Base-by-base conservation (phyloP, 2,113 vertebrate genomes). In the Machaerirhynchus nigripectus region DNA sequence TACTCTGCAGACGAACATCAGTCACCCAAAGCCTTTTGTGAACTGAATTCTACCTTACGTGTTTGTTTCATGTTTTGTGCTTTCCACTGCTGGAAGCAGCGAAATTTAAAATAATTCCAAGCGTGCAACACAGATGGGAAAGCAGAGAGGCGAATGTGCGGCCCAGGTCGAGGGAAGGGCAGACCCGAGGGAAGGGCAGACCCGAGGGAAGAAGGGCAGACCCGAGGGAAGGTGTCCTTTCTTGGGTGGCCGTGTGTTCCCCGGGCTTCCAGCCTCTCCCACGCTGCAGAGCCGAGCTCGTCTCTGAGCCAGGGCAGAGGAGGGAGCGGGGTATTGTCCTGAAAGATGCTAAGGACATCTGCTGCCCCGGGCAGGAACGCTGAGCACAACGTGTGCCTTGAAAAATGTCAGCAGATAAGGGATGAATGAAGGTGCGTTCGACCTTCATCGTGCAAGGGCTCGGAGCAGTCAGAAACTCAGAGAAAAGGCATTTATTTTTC, bases 351-450 rank as follows among this genome's bases (percentile, higher is more conserved):
- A 30, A 95, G 93, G 95, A 94, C 94, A 87, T 50, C 89, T n/a
- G 85, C 59, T 61, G 95, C 96, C 84, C 79, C 86, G 71, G 90
- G 93, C 96, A 87, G 68, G 69, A 92, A 19, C 79, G 33, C 57
- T 13, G 63, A 92, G 84, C 73, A 60, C 84, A 53, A 82, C 69
- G 61, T 35, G 69, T 65, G 69, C 67, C 92, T 93, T 83, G 87
- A 84, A 49, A 95, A 96, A 94, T 74, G 70, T 83, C 91, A 94
- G 59, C 81, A 95, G 91, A 87, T 85, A 95, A 95, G 94, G 93
- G 82, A 92, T 89, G 89, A 59, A 93, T 87, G 91, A 80, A 94
- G 89, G 89, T 83, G 63, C 16, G 5, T 50, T 27, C 69, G 95
- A 96, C 96, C 95, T 95, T 97, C 92, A 24, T 8, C 21, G 31